These are phyloP conservation scores for Arvicanthis niloticus DNA, from an alignment of 2,113 vertebrate species.

Conservation along the genomic window DNA sequence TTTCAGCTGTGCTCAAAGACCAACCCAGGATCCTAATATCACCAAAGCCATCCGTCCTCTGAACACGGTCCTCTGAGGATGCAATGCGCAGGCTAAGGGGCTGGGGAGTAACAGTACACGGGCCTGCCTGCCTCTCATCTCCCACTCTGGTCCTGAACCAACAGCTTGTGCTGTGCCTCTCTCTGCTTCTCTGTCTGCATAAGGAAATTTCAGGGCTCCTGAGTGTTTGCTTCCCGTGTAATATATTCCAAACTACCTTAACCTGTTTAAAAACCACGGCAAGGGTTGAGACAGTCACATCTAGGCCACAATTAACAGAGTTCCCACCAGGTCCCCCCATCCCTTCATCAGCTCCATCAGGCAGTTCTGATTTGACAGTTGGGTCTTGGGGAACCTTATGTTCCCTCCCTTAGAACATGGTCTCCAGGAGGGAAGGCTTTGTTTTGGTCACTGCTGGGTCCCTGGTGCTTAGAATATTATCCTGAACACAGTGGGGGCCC, in stretches of 20 bases:
- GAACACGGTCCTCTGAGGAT: neutral
- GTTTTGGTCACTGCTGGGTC: neutral
- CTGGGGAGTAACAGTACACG: neutral
- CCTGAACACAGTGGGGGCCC: neutral
- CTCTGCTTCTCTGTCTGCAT: neutral
- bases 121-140: neutral
- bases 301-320: neutral
- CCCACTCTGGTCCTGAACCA: neutral
- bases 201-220: neutral
- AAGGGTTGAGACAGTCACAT: neutral
- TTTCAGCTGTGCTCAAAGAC: neutral
- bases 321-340: neutral
- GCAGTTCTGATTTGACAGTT: neutral
- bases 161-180: neutral
- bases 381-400: neutral
- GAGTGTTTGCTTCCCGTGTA: constrained; percentile 6
- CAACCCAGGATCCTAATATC: neutral
- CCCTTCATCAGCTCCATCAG: neutral
- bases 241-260: constrained; percentile 45
- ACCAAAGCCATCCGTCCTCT: neutral
- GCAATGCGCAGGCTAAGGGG: neutral
- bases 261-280: neutral
- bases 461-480: neutral
- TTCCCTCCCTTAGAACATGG: neutral
- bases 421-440: neutral